Conservation (phyloP, 2,888 invertebrate species). For the Tanytarsus gracilentus region DNA sequence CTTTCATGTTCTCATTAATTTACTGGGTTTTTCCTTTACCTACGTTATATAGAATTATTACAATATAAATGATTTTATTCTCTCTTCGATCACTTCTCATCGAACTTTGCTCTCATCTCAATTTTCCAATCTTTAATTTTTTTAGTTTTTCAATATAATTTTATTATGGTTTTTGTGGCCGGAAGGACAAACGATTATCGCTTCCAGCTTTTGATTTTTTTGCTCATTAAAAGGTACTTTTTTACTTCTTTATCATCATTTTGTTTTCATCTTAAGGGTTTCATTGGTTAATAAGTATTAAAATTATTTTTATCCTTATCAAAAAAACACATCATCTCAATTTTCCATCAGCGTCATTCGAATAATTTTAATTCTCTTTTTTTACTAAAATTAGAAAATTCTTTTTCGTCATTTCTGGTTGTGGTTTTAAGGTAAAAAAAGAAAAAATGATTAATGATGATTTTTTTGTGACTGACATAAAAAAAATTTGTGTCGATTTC, state of each 20-base stretch:
- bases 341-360: too few relatives aligned
- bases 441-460: not conserved
- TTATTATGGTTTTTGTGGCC: constrained; percentile 7
- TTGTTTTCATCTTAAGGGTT: constrained; percentile 18
- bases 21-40: constrained; percentile 7
- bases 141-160: constrained; percentile 13
- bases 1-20: constrained; percentile 17
- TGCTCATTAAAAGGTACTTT: constrained; percentile 29
- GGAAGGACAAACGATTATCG: constrained; percentile 3
- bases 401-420: not conserved
- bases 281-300: constrained; percentile 19
- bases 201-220: constrained; percentile 26
- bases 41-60: constrained; percentile 21
- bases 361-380: not conserved
- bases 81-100: not conserved
- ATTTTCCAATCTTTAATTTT: constrained; percentile 11
- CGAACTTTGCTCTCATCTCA: not conserved
- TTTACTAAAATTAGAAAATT: not conserved
- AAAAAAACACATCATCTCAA: not conserved
- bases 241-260: constrained; percentile 29
- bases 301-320: constrained; percentile 10
- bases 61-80: constrained; percentile 26
- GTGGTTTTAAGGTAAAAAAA: not conserved
- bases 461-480: not conserved
- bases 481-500: not conserved